phyloP scores from a whole-genome alignment of 92 coral and sea anemone genomes.

The Paramuricea clavata region DNA sequence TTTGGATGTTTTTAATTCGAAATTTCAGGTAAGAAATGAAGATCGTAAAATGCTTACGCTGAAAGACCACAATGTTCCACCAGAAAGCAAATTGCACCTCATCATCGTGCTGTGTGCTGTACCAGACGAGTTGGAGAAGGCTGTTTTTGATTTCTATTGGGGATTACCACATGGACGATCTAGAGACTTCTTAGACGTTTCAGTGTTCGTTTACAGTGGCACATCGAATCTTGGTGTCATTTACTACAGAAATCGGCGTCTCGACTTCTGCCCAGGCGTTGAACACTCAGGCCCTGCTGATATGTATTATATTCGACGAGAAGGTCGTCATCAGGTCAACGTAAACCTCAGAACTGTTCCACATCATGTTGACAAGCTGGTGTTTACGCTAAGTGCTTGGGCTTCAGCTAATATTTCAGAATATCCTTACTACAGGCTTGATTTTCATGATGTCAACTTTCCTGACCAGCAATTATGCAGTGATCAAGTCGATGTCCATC shows the following conservation, averaged over 20 bases:
- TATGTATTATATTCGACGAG: constrained; percentile 39
- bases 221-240: constrained; percentile 41
- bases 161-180: constrained; percentile 58
- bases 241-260: constrained; percentile 47
- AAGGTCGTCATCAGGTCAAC: constrained; percentile 52
- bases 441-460: constrained; percentile 62
- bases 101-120: constrained; percentile 69
- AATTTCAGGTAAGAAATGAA: constrained; percentile 21
- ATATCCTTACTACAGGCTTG: constrained; percentile 60
- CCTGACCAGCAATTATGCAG: constrained; percentile 65
- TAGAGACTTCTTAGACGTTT: constrained; percentile 68
- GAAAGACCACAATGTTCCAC: constrained; percentile 68
- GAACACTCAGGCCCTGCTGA: constrained; percentile 62
- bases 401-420: constrained; percentile 57
- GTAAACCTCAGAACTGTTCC: constrained; percentile 59
- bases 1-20: not conserved
- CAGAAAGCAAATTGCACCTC: constrained; percentile 63
- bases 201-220: constrained; percentile 68
- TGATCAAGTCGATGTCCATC: constrained; percentile 47
- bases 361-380: constrained; percentile 54
- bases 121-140: constrained; percentile 60
- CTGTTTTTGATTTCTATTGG: constrained; percentile 72
- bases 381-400: constrained; percentile 75
- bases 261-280: constrained; percentile 48
- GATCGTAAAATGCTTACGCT: constrained; percentile 49